Percentiles rank a stretch among this genome's conserved stretches.
phyloP scores from a whole-genome alignment of 2,797 vertebrate genomes.

The Sebastes alutus region DNA sequence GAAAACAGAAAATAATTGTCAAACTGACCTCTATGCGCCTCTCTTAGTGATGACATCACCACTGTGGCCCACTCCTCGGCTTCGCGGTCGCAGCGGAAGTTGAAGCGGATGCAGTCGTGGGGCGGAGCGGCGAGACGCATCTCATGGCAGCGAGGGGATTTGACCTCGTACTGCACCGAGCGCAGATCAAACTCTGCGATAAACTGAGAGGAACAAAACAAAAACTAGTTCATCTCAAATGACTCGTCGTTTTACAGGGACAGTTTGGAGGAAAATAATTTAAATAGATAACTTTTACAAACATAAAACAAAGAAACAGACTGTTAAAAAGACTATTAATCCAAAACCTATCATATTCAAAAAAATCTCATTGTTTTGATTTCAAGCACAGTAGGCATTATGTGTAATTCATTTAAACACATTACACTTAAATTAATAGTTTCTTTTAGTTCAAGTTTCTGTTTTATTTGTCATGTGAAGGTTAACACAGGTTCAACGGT shows the following conservation, averaged over 20 bases:
- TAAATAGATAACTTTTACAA: neutral
- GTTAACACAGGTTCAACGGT: too few relatives aligned
- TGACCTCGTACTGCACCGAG: slow-evolving; percentile 85
- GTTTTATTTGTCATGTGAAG: too few relatives aligned
- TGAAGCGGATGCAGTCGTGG: slow-evolving; percentile 83
- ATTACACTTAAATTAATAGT: neutral
- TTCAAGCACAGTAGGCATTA: neutral
- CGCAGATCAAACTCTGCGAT: slow-evolving; percentile 87
- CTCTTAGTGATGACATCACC: slow-evolving; percentile 87
- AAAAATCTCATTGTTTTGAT: neutral
- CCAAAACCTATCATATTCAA: neutral
- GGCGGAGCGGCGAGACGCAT: slow-evolving; percentile 81
- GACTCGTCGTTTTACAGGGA: neutral
- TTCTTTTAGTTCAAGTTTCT: neutral
- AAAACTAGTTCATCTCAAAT: neutral
- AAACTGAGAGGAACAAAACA: slow-evolving; percentile 70
- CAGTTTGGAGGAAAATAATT: neutral
- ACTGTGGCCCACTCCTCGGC: slow-evolving; percentile 93
- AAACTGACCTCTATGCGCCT: slow-evolving; percentile 87
- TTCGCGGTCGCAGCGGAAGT: slow-evolving; percentile 89
- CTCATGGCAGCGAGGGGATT: slow-evolving; percentile 85
- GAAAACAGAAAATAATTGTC: neutral
- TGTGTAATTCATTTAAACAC: neutral
- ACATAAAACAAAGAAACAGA: neutral
- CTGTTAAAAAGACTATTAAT: neutral